Evolutionary conservation across 2,797 vertebrate species (phyloP).

Genomic region (Catharus ustulatus): DNA sequence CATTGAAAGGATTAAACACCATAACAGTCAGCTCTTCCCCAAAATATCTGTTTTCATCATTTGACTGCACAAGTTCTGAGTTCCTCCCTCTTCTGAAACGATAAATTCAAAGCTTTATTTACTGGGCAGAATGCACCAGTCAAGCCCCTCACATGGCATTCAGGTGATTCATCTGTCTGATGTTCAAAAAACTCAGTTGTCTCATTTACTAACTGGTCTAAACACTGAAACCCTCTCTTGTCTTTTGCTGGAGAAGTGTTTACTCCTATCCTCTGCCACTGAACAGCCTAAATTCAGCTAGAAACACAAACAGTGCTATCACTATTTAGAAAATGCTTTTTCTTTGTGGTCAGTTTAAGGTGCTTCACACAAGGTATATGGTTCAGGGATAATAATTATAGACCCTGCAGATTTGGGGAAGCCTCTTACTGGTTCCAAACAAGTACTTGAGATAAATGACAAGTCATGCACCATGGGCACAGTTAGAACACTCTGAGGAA

Average conservation of each 20-base stretch:
- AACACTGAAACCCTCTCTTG: neutral
- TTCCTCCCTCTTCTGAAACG: neutral
- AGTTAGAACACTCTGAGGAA: neutral
- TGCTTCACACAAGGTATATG: neutral
- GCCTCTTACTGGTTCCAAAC: neutral
- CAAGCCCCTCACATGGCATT: neutral
- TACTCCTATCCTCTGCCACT: neutral
- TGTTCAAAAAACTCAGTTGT: neutral
- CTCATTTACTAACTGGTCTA: neutral
- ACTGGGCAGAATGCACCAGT: neutral
- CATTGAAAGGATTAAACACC: neutral
- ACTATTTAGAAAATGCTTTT: neutral
- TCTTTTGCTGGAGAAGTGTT: neutral
- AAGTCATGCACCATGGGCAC: neutral
- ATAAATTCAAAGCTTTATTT: neutral
- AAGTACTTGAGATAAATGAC: neutral
- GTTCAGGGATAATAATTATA: neutral
- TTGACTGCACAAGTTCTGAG: neutral
- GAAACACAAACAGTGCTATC: neutral
- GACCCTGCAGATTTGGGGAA: neutral
- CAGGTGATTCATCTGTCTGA: rapidly evolving
- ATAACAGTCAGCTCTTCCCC: neutral
- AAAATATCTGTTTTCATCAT: neutral
- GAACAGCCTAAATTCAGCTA: neutral
- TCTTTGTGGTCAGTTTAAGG: neutral